Evolutionary conservation across 2,113 vertebrate genomes (phyloP).

Genomic region (Ciconia stormi): DNA sequence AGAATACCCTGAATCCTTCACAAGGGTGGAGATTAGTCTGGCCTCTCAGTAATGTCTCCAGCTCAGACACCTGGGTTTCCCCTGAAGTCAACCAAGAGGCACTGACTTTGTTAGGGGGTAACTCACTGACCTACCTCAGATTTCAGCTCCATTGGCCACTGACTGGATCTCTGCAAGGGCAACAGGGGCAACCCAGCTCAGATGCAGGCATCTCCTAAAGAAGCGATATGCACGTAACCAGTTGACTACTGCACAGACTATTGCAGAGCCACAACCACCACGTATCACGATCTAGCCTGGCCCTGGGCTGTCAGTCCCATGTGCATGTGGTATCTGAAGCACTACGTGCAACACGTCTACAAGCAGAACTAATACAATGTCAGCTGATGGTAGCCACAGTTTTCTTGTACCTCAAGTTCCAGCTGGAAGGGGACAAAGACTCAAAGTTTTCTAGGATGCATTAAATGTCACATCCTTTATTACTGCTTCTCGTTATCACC

Average conservation of each 20-base stretch:
- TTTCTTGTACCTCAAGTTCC: not conserved
- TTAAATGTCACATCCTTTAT: not conserved
- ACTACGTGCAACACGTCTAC: not conserved
- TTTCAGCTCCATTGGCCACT: not conserved
- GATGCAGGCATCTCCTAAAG: not conserved
- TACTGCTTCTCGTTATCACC: not conserved
- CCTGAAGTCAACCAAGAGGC: not conserved
- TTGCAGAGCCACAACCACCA: not conserved
- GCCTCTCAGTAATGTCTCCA: not conserved
- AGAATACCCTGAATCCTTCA: not conserved
- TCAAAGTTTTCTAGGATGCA: not conserved
- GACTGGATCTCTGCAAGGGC: not conserved
- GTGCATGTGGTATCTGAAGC: not conserved
- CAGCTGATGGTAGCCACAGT: not conserved
- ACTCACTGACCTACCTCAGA: not conserved
- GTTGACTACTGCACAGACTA: not conserved
- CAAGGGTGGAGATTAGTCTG: not conserved
- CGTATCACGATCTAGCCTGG: fast-evolving
- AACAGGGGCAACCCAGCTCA: not conserved
- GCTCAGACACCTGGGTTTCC: not conserved
- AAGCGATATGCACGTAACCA: not conserved
- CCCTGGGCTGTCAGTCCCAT: not conserved
- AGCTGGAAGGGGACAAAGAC: not conserved
- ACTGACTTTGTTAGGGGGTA: not conserved
- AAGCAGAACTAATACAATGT: not conserved